These are phyloP conservation scores for Epiblema foenella DNA, from an alignment of 2,888 invertebrate genomes.

Conservation along the genomic window DNA sequence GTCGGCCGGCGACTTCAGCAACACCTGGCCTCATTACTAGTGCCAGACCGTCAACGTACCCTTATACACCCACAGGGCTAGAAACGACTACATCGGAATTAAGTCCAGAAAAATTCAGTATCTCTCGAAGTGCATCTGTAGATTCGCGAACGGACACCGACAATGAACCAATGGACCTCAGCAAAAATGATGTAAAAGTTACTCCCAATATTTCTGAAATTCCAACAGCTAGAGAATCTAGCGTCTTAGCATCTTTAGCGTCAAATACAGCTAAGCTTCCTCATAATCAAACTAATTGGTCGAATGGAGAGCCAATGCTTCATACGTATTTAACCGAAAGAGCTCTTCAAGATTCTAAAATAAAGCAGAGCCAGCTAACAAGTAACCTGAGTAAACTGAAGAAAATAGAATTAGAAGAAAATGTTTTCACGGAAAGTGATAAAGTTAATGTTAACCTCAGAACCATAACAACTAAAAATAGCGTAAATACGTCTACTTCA, in stretches of 20 bases:
- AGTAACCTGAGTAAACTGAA: slow-evolving; percentile 68
- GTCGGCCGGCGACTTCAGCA: slow-evolving; percentile 79
- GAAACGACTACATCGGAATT: slow-evolving; percentile 62
- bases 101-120: slow-evolving; percentile 63
- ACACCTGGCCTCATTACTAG: slow-evolving; percentile 85
- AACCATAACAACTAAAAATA: slow-evolving; percentile 51
- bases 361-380: slow-evolving; percentile 87
- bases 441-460: slow-evolving; percentile 55
- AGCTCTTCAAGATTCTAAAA: slow-evolving; percentile 88
- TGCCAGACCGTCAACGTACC: slow-evolving; percentile 88
- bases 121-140: slow-evolving; percentile 57
- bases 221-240: slow-evolving; percentile 86
- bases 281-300: slow-evolving; percentile 83
- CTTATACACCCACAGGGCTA: slow-evolving; percentile 82
- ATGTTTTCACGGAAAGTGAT: slow-evolving; percentile 57
- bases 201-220: slow-evolving; percentile 78
- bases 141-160: slow-evolving; percentile 74
- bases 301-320: slow-evolving; percentile 87
- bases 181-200: slow-evolving; percentile 73
- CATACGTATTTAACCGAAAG: slow-evolving; percentile 90
- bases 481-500: slow-evolving; percentile 51
- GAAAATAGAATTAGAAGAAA: slow-evolving; percentile 69
- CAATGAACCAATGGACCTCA: slow-evolving; percentile 83
- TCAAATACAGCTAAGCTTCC: slow-evolving; percentile 87
- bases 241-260: slow-evolving; percentile 86